A percentile compares a stretch with the other conserved stretches of the same genome.
Evolutionary conservation across 2,888 invertebrate species (phyloP).

Genomic region (Sarcophaga caerulescens): DNA sequence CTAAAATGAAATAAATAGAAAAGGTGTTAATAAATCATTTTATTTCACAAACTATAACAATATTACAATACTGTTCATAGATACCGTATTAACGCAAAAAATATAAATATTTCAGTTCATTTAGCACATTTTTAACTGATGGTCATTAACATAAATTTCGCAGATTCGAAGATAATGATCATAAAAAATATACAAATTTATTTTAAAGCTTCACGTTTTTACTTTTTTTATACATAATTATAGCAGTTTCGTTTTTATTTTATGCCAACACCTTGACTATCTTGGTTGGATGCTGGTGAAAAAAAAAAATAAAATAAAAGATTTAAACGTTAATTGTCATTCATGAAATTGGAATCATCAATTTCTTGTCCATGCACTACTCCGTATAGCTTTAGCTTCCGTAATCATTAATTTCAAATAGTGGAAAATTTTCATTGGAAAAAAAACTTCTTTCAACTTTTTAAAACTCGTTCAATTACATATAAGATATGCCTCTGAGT

Average conservation of each 20-base stretch:
- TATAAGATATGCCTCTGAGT: not conserved
- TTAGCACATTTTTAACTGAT: constrained; percentile 2
- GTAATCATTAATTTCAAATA: constrained; percentile 6
- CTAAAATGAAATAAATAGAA: constrained; percentile 77
- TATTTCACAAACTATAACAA: constrained; percentile 3
- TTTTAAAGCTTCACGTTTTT: not conserved
- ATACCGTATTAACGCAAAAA: not conserved
- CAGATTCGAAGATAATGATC: not conserved
- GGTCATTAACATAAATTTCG: not conserved
- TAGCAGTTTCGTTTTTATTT: not conserved
- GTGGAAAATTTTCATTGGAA: not conserved
- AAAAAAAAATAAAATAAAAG: not conserved
- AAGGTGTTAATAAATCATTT: not conserved
- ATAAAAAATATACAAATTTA: not conserved
- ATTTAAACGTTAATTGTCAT: not conserved
- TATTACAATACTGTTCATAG: not conserved
- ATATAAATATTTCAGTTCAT: constrained; percentile 2
- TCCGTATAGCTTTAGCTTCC: constrained; percentile 1
- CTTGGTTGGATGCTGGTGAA: not conserved
- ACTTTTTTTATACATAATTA: not conserved
- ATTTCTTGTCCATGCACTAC: not conserved
- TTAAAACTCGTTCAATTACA: not conserved
- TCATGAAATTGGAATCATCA: not conserved
- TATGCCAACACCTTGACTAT: constrained; percentile 8
- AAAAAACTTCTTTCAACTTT: not conserved